A percentile compares a stretch with the other conserved stretches of the same genome.
Evolutionary conservation across 2,113 vertebrate species (phyloP).

Genomic region (Pollachius pollachius): DNA sequence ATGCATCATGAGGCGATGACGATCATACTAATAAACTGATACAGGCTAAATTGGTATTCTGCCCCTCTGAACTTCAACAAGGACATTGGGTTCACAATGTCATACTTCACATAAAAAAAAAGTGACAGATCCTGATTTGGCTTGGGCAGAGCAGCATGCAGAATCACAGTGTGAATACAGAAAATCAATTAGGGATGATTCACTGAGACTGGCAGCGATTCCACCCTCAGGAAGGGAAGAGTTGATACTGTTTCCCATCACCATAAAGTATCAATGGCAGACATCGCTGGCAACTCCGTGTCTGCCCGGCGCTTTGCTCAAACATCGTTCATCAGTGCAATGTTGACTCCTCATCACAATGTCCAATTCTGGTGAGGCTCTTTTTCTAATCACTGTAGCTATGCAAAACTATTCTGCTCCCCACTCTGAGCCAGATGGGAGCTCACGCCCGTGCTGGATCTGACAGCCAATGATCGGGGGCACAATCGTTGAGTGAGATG

Average conservation of each 20-base stretch:
- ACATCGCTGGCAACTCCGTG: slow-evolving; percentile 22
- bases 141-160: slow-evolving; percentile 21
- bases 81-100: slow-evolving; percentile 6
- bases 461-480: no score
- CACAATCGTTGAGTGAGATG: no score
- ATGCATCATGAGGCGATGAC: no score
- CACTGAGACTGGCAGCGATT: slow-evolving; percentile 31
- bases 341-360: slow-evolving; percentile 30
- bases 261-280: slow-evolving; percentile 42
- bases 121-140: slow-evolving; percentile 33
- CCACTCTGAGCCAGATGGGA: no score
- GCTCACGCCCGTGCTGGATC: no score
- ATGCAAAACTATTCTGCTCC: no score
- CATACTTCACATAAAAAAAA: slow-evolving; percentile 26
- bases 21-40: no score
- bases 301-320: slow-evolving; percentile 22
- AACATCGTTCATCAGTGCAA: slow-evolving; percentile 39
- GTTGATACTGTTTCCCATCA: slow-evolving; percentile 35
- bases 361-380: not conserved
- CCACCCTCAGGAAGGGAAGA: slow-evolving; percentile 43
- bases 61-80: no score
- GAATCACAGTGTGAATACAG: slow-evolving; percentile 36
- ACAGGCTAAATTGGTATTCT: no score
- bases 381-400: no score
- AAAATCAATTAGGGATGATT: slow-evolving; percentile 51